phyloP scores from a whole-genome alignment of 2,888 invertebrate species.

The Tetramorium bicarinatum region DNA sequence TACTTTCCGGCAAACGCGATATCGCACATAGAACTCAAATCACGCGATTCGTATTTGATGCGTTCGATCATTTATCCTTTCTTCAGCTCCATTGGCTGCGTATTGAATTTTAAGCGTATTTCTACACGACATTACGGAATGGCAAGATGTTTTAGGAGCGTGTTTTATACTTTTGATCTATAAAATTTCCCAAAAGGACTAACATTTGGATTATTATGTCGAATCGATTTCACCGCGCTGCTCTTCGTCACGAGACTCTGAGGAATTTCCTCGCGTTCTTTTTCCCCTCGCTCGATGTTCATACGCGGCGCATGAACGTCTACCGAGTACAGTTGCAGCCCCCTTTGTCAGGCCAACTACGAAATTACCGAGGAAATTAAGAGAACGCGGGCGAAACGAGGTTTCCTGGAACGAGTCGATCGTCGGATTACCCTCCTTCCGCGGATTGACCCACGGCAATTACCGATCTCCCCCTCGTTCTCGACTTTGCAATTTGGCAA shows the following conservation, averaged over 20 bases:
- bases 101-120: background rate
- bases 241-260: background rate
- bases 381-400: slow-evolving; percentile 76
- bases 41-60: slow-evolving; percentile 7
- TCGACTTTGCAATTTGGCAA: slow-evolving; percentile 79
- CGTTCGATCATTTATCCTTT: background rate
- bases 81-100: background rate
- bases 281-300: background rate
- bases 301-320: slow-evolving; percentile 27
- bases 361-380: slow-evolving; percentile 80
- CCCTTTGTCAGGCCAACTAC: slow-evolving; percentile 60
- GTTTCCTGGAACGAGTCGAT: slow-evolving; percentile 83
- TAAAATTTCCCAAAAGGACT: background rate
- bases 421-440: slow-evolving; percentile 76
- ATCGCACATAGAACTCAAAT: background rate
- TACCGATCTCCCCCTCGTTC: slow-evolving; percentile 76
- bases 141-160: background rate
- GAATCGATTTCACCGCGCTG: background rate
- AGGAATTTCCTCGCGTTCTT: background rate
- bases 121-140: background rate
- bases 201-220: background rate
- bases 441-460: slow-evolving; percentile 77
- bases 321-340: slow-evolving; percentile 67
- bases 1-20: slow-evolving; percentile 13
- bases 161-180: background rate